Evolutionary conservation across 1,140 invertebrate species (phyloP).

Genomic region (Mizuhopecten yessoensis): DNA sequence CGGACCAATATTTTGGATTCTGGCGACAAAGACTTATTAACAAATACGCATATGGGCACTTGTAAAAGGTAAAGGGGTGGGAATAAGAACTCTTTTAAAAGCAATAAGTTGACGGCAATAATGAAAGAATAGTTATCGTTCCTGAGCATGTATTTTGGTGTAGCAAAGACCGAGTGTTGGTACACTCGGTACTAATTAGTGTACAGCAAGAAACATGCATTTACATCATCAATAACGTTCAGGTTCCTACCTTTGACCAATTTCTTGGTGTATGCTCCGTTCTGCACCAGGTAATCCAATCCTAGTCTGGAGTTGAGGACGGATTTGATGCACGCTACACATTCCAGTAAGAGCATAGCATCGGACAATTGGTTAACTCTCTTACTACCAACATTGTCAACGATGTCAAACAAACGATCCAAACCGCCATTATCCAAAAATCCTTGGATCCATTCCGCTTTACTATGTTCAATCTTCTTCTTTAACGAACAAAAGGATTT

Average conservation of each 20-base stretch:
- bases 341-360: constrained; percentile 84
- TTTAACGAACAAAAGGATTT: constrained; percentile 83
- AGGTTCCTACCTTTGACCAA: constrained; percentile 83
- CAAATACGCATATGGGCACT: too few relatives aligned
- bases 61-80: too few relatives aligned
- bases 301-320: constrained; percentile 85
- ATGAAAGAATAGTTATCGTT: too few relatives aligned
- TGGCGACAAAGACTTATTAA: too few relatives aligned
- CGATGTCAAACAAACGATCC: constrained; percentile 83
- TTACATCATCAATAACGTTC: too few relatives aligned
- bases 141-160: too few relatives aligned
- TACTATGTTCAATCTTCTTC: constrained; percentile 81
- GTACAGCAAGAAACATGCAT: too few relatives aligned
- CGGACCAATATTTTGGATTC: too few relatives aligned
- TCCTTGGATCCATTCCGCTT: constrained; percentile 84
- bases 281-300: constrained; percentile 83
- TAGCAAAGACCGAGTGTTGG: too few relatives aligned
- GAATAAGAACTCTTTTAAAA: too few relatives aligned
- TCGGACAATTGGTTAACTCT: constrained; percentile 80
- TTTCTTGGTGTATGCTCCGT: constrained; percentile 82
- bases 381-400: constrained; percentile 82
- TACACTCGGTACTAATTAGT: too few relatives aligned
- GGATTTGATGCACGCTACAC: constrained; percentile 83
- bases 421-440: constrained; percentile 84
- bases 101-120: too few relatives aligned